phyloP scores from a whole-genome alignment of 2,113 vertebrate species.

The Rhynchopsitta pachyrhyncha region DNA sequence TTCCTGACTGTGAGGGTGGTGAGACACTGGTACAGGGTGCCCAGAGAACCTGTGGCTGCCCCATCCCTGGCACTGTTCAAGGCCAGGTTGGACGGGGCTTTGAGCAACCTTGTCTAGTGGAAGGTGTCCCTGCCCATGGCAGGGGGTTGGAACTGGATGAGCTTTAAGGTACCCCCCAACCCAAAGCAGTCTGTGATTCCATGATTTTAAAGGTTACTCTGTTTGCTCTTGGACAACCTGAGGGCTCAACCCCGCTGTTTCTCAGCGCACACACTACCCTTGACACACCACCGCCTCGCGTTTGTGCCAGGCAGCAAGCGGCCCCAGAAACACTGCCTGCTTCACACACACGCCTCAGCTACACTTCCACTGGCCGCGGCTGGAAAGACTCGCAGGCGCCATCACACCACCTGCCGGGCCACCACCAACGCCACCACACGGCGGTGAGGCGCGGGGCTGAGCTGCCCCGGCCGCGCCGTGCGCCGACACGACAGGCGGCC shows the following conservation, averaged over 20 bases:
- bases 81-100: fast-evolving
- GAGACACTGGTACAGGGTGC: neutral
- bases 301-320: neutral
- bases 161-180: neutral
- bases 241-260: neutral
- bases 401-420: neutral
- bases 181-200: neutral
- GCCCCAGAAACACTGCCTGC: neutral
- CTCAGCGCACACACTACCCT: neutral
- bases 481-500: neutral
- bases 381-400: neutral
- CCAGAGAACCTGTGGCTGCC: neutral
- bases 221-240: neutral
- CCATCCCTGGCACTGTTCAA: neutral
- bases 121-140: neutral
- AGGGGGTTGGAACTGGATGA: neutral
- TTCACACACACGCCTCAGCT: neutral
- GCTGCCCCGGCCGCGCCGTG: too few relatives aligned
- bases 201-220: neutral
- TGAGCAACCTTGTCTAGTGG: neutral
- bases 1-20: neutral
- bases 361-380: neutral
- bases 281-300: neutral
- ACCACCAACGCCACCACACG: too few relatives aligned
- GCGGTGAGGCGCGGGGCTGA: neutral